phyloP scores from a whole-genome alignment of 2,888 invertebrate species.

The Laothoe populi region DNA sequence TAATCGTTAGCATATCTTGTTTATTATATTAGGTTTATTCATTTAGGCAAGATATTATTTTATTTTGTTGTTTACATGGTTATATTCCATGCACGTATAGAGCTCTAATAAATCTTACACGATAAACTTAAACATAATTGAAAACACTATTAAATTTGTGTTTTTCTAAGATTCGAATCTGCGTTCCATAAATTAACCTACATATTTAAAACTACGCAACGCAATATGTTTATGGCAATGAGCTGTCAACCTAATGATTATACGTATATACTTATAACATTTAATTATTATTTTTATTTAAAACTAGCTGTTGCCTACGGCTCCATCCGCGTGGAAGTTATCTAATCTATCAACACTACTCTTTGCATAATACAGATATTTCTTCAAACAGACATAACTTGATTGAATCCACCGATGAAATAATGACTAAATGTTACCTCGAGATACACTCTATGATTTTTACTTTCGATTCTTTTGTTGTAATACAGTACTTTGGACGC shows the following conservation, averaged over 20 bases:
- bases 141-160: neutral
- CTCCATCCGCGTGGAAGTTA: no score
- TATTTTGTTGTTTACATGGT: neutral
- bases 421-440: no score
- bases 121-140: neutral
- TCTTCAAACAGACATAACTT: no score
- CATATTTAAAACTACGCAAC: neutral
- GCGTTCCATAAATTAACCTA: neutral
- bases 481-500: no score
- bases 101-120: neutral
- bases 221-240: constrained; percentile 8
- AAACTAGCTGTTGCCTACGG: no score
- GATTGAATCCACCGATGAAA: no score
- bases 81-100: neutral
- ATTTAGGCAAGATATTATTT: neutral
- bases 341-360: no score
- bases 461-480: no score
- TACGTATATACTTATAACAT: no score
- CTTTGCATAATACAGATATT: no score
- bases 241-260: constrained; percentile 15
- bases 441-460: no score
- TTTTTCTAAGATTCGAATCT: neutral
- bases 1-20: neutral
- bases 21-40: no score
- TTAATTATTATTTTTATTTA: neutral